phyloP scores from a whole-genome alignment of 2,113 vertebrate genomes.

The Gobio gobio region DNA sequence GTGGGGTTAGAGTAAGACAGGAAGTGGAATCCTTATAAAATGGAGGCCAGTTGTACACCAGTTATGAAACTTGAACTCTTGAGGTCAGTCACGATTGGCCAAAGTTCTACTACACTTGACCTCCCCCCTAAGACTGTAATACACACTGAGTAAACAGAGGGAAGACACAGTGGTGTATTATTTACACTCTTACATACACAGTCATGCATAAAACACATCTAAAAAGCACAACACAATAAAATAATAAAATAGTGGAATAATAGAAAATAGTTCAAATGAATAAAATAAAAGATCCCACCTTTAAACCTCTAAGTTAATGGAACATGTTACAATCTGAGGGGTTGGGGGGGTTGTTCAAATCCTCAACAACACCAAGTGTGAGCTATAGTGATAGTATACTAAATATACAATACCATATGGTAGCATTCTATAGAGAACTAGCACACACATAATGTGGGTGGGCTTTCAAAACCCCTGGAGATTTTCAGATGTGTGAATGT shows the following conservation, averaged over 20 bases:
- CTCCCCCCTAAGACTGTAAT: background rate
- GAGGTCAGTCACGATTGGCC: constrained; percentile 33
- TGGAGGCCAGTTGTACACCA: constrained; percentile 29
- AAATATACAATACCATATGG: no score
- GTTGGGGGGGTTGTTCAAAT: background rate
- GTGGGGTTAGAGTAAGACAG: constrained; percentile 10
- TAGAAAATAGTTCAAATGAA: constrained; percentile 1
- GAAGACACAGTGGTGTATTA: constrained; percentile 44
- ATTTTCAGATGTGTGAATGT: constrained; percentile 6
- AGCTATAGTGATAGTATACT: background rate
- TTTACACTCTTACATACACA: constrained; percentile 9
- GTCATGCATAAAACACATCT: constrained; percentile 25
- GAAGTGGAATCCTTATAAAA: constrained; percentile 26
- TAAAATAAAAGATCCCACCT: background rate
- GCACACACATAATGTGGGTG: background rate
- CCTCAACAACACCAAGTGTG: background rate
- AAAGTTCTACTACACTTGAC: constrained; percentile 39
- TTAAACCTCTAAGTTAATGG: background rate
- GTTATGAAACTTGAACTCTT: constrained; percentile 45
- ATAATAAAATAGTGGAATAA: background rate
- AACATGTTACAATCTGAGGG: background rate
- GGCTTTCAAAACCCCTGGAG: background rate
- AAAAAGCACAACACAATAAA: constrained; percentile 31
- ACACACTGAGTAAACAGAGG: constrained; percentile 38
- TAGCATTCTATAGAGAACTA: background rate